Evolutionary conservation across 1,140 invertebrate genomes (phyloP), one percentile per base, ranked within the genome.

Genomic region (Whitmania pigra): DNA sequence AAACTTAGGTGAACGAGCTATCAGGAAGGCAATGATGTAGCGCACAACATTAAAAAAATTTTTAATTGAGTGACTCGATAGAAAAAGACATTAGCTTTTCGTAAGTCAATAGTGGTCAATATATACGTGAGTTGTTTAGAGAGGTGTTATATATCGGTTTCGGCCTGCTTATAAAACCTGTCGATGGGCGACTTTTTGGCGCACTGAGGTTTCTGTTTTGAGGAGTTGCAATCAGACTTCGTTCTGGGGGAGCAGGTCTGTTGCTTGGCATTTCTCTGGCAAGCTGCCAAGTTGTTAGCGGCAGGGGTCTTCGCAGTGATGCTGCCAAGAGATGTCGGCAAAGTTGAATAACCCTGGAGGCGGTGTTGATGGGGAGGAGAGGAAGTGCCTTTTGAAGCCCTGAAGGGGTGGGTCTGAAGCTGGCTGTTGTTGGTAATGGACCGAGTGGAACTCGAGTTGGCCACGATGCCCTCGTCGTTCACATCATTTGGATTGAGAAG

Each of bases 131-230:
- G 43, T 49, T 17, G 15, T 49, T 1, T 17, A 17, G 13, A 49
- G 43, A 1, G 13, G 43, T 63, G 22, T 63, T 63, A 63, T 25
- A 63, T 63, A 63, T 63, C 57, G 29, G 57, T 63, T 63, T 63
- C 57, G 29, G 57, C 57, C 18, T 63, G 57, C 29, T 63, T 63
- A 63, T 63, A 31, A 63, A 63, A 63, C 29, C 57, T 63, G 57
- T 63, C 29, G 57, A 25, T 25, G 9, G 29, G 22, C 22, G 29
- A 25, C 29, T 63, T 63, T 63, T 63, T 63, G 57, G 11, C 18
- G 29, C 57, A 63, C 22, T 63, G 57, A 11, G 57, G 57, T 63
- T 63, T 22, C 22, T 63, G 57, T 63, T 63, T 22, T n/a, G 57
- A 63, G 57, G 57, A 63, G 22, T 25, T 63, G 57, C 57, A 63